Conservation (phyloP, 2,888 invertebrate species). For the Leucozona laternaria region DNA sequence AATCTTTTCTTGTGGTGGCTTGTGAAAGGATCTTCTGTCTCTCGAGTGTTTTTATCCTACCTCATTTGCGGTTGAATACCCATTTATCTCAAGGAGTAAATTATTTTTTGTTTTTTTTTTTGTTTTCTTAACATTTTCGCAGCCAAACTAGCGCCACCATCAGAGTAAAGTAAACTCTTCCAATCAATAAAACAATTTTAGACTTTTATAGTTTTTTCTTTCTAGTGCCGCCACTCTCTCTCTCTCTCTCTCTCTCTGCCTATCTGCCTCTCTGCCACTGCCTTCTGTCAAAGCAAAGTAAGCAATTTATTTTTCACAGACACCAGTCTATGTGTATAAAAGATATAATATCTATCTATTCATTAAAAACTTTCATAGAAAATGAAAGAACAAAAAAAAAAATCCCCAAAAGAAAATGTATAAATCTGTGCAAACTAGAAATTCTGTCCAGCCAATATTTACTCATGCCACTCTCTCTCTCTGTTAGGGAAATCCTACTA, state of each 20-base stretch:
- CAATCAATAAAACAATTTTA: constrained; percentile 55
- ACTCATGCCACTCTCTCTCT: constrained; percentile 28
- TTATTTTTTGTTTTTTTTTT: too few relatives aligned
- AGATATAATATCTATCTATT: constrained; percentile 19
- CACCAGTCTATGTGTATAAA: constrained; percentile 11
- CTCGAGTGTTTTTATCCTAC: neutral
- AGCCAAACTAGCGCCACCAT: constrained; percentile 38
- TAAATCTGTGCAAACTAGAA: constrained; percentile 31
- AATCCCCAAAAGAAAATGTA: neutral
- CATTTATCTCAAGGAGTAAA: neutral
- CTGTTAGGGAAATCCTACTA: neutral
- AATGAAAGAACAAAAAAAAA: neutral
- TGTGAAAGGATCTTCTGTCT: neutral
- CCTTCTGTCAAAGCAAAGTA: constrained; percentile 2
- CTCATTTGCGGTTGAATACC: neutral
- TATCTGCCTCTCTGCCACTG: too few relatives aligned
- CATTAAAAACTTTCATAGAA: constrained; percentile 20
- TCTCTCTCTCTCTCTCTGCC: too few relatives aligned
- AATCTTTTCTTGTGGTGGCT: neutral
- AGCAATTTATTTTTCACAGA: constrained; percentile 51
- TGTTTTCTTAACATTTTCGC: constrained; percentile 4
- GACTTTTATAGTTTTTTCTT: constrained; percentile 21
- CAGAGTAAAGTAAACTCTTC: constrained; percentile 12
- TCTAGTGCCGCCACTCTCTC: too few relatives aligned
- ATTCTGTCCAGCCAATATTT: constrained; percentile 51